Evolutionary conservation across 2,113 vertebrate species (phyloP), one percentile per base, ranked within the genome.

Genomic region (Nothocercus nigrocapillus): DNA sequence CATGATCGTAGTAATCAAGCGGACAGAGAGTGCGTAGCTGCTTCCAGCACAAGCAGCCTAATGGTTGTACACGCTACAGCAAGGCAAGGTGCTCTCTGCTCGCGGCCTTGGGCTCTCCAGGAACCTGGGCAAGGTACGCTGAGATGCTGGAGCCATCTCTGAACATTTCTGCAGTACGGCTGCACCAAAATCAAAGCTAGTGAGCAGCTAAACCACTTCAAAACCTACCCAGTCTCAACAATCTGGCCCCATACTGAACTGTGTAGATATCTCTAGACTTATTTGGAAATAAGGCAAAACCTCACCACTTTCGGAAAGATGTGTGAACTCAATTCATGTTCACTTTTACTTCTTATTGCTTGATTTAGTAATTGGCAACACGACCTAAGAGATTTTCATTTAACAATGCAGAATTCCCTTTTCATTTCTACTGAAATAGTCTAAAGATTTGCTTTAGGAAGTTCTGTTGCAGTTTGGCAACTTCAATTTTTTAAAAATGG

Each of bases 181-280:
- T 42, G 42, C 68, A 20, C 59, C 59, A 45, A 30, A 22, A 5
- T 32, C 3, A 45, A 28, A 1, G 27, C n/a, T 19, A 14, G 32
- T 1, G 22, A 53, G 64, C 7, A 63, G 85, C 76, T 19, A 17
- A 2, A 11, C 20, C 38, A 11, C 56, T 13, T 10, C n/a, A 47
- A 56, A 34, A 56, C 11, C 47, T 32, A 1, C 0, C 17, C 21
- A 4, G 27, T 38, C 16, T 32, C 7, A 13, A 17, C 5, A 28
- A 12, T 42, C 18, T 2, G 4, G n/a, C n/a, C 58, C 40, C 15
- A 11, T 27, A 45, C 1, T 0, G 62, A 1, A 1, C 66, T 18
- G 25, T 9, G 32, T 2, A 18, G 17, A 8, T 62, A 17, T 21
- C 56, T 27, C 45, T 16, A 7, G 12, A 40, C 9, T 44, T 25